phyloP scores from a whole-genome alignment of 2,797 vertebrate genomes.

The Lates japonicus region DNA sequence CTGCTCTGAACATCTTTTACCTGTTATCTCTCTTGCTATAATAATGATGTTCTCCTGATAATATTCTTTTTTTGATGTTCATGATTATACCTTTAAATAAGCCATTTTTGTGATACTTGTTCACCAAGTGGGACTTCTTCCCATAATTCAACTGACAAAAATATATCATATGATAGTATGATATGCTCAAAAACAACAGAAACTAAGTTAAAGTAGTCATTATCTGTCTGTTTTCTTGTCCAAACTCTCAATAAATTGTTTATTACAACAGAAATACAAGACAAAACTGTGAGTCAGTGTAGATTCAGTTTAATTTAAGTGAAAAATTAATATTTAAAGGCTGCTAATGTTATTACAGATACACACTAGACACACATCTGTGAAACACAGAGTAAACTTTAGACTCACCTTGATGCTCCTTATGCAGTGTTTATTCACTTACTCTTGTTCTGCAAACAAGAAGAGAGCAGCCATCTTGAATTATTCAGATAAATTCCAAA shows the following conservation, averaged over 20 bases:
- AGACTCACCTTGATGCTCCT: constrained; percentile 38
- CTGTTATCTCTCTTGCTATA: neutral
- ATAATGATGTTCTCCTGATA: neutral
- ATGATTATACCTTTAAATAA: neutral
- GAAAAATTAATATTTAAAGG: neutral
- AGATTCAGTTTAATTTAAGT: neutral
- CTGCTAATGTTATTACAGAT: neutral
- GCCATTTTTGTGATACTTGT: neutral
- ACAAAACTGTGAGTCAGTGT: neutral
- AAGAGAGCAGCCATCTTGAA: constrained; percentile 3
- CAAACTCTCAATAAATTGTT: neutral
- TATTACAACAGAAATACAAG: neutral
- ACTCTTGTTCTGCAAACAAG: constrained; percentile 5
- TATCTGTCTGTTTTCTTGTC: neutral
- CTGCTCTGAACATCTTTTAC: neutral
- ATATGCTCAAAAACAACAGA: neutral
- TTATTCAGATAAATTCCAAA: neutral
- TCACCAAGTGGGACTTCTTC: neutral
- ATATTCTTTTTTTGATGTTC: neutral
- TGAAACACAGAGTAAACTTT: neutral
- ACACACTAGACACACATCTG: no score
- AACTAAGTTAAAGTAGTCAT: neutral
- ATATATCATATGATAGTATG: neutral
- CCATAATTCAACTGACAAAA: neutral
- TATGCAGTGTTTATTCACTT: constrained; percentile 1